Evolutionary conservation across 2,797 vertebrate genomes (phyloP), one percentile per base, ranked within the genome.

Genomic region (Pseudochromis fuscus): DNA sequence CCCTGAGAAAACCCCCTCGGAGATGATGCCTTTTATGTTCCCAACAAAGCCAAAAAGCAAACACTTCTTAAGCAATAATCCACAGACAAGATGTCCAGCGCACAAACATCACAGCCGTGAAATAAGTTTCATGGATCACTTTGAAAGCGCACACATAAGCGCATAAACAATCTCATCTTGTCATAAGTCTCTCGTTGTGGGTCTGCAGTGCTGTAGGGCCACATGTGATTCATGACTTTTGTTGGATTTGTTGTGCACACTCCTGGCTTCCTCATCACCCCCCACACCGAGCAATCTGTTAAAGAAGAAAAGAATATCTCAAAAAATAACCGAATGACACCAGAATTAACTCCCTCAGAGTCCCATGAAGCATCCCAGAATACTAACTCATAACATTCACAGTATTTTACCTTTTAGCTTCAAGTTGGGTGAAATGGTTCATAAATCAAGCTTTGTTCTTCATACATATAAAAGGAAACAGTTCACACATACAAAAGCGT

Each of bases 361-460:
- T 30, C 24, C 15, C 18, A 28, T 28, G 57, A 64, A 30, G 18
- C 51, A 45, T 35, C 51, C 40, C 44, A 51, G 21, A 37, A 21
- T 21, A n/a, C 5, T 28, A 42, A 61, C 18, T 64, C 33, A 48
- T 27, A 59, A 24, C 37, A 23, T 7, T 55, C 38, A 45, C 11
- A 27, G 37, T 77, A 74, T 66, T 75, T 59, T 37, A 63, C 57
- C n/a, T n/a, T 24, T 74, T 75, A 23, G 21, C 65, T 72, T 40
- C 72, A 60, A 31, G 55, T 84, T 72, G 55, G 63, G 30, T 75
- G 77, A 78, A 58, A 33, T 37, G 48, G 50, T 63, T 72, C 40
- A 68, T 72, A 81, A 87, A 79, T 88, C 72, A 60, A 25, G 1
- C 52, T 16, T 53, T 45, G 13, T 45, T 50, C 53, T 78, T 81